Percentiles rank a stretch among this genome's conserved stretches.
Evolutionary conservation across 2,888 invertebrate species (phyloP).

Genomic region (Heliconius aoede): DNA sequence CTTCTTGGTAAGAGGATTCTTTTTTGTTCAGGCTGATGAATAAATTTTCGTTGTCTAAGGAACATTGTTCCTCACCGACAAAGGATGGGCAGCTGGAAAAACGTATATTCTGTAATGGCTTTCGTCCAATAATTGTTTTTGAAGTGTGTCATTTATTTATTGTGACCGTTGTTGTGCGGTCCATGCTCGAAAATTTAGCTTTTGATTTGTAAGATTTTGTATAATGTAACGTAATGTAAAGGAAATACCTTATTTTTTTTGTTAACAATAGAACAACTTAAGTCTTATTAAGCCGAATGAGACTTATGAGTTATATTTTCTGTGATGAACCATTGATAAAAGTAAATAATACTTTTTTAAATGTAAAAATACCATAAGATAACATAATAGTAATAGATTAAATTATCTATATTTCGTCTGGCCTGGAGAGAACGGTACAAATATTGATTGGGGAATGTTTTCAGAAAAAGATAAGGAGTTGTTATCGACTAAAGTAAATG

Average conservation of each 20-base stretch:
- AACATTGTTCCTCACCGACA: slow-evolving; percentile 58
- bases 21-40: slow-evolving; percentile 71
- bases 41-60: slow-evolving; percentile 64
- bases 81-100: slow-evolving; percentile 43
- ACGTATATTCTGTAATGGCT: slow-evolving; percentile 39
- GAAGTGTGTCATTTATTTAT: slow-evolving; percentile 34
- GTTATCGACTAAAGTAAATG: slow-evolving; percentile 48
- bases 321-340: background rate
- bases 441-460: slow-evolving; percentile 38
- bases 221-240: background rate
- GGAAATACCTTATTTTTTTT: too few relatives aligned
- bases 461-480: slow-evolving; percentile 39
- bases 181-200: background rate
- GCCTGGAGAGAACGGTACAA: background rate
- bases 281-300: too few relatives aligned
- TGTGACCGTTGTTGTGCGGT: slow-evolving; percentile 21
- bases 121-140: slow-evolving; percentile 41
- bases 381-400: background rate
- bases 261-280: too few relatives aligned
- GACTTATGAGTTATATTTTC: background rate
- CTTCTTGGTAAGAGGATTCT: slow-evolving; percentile 67
- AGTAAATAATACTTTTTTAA: background rate
- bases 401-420: background rate
- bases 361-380: background rate
- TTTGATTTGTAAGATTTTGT: background rate